Percentiles rank a stretch among this genome's conserved stretches.
Evolutionary conservation across 2,113 vertebrate species (phyloP).

Genomic region (Lepisosteus oculatus): DNA sequence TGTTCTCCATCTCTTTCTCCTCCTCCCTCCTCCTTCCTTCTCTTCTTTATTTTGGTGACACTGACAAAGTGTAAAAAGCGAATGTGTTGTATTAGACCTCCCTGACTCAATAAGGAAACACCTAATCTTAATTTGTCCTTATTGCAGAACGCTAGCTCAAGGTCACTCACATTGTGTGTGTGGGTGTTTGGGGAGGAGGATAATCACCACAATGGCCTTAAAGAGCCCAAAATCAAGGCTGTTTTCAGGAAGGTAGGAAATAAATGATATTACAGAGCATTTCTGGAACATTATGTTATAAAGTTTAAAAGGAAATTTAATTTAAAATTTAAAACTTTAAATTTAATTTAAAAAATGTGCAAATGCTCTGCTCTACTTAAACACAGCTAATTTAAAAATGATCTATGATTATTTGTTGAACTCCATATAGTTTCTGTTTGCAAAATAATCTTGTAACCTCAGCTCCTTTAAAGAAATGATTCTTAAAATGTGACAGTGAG

Average conservation of each 20-base stretch:
- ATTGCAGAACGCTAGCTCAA: conserved; percentile 17
- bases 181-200: conserved; percentile 2
- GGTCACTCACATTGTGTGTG: conserved; percentile 12
- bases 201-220: conserved; percentile 8
- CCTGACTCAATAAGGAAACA: conserved; percentile 16
- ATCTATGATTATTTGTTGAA: too few species aligned
- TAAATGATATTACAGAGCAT: too few species aligned
- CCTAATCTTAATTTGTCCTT: conserved; percentile 30
- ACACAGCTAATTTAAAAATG: too few species aligned
- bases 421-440: too few species aligned
- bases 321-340: too few species aligned
- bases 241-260: background rate
- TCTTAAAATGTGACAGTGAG: background rate
- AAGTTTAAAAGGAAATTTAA: too few species aligned
- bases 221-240: background rate
- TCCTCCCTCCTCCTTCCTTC: conserved; percentile 3
- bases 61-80: conserved; percentile 21
- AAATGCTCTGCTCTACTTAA: too few species aligned
- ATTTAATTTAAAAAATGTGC: too few species aligned
- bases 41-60: conserved; percentile 14
- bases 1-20: conserved; percentile 24
- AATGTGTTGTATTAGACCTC: conserved; percentile 17
- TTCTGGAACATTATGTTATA: too few species aligned
- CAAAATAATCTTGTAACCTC: too few species aligned
- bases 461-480: too few species aligned